Evolutionary conservation across 2,113 vertebrate species (phyloP).

Genomic region (Oryzias javanicus): DNA sequence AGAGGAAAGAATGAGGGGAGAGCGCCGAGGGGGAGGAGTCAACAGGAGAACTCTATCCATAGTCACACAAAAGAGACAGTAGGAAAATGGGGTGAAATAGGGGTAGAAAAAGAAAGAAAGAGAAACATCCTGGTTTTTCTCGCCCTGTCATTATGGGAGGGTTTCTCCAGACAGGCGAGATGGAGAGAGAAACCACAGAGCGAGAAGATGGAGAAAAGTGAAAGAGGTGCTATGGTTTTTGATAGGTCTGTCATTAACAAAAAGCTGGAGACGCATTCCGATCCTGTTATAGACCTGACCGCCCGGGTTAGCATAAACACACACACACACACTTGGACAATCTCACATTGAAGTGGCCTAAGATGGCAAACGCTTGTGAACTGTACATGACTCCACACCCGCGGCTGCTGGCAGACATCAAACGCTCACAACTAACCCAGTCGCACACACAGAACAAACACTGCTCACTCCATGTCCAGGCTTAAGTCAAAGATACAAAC

Average conservation of each 20-base stretch:
- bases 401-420: conserved; percentile 34
- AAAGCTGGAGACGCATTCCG: conserved; percentile 73
- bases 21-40: conserved; percentile 4
- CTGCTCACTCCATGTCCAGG: not conserved
- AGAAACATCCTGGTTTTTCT: conserved; percentile 65
- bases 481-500: not conserved
- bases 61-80: conserved; percentile 54
- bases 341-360: conserved; percentile 25
- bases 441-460: conserved; percentile 15
- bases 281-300: conserved; percentile 77
- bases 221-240: conserved; percentile 77
- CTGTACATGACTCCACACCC: conserved; percentile 57
- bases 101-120: conserved; percentile 41
- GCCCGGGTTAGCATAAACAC: conserved; percentile 62
- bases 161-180: conserved; percentile 47
- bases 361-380: conserved; percentile 46
- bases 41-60: conserved; percentile 39
- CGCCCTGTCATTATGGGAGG: conserved; percentile 62
- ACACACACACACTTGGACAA: conserved; percentile 24
- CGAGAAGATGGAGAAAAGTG: conserved; percentile 44
- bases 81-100: conserved; percentile 29
- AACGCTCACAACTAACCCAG: conserved; percentile 21
- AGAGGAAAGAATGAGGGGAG: conserved; percentile 25
- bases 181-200: conserved; percentile 41
- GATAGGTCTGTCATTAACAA: conserved; percentile 78